These are phyloP conservation scores for Apteryx owenii DNA, from an alignment of 2,113 vertebrate genomes.

Conservation along the genomic window DNA sequence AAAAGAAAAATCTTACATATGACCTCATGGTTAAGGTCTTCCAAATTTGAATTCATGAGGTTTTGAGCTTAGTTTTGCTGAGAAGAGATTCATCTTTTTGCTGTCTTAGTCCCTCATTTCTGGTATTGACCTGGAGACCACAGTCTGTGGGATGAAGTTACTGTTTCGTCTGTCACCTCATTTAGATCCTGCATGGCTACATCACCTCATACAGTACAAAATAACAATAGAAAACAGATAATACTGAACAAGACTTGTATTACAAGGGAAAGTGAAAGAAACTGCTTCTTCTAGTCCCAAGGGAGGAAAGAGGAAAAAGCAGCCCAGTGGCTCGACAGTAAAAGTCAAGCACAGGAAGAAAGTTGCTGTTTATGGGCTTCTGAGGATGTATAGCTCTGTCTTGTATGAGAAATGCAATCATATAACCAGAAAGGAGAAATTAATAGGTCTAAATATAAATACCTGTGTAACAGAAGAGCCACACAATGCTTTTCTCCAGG, in stretches of 20 bases:
- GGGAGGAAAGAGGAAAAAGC: constrained; percentile 24
- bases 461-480: not conserved
- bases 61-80: not conserved
- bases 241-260: not conserved
- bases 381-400: not conserved
- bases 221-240: not conserved
- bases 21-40: not conserved
- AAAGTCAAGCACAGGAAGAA: not conserved
- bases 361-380: constrained; percentile 38
- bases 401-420: not conserved
- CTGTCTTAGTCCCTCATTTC: not conserved
- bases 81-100: not conserved
- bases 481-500: not conserved
- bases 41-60: not conserved
- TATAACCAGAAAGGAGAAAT: not conserved
- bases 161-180: constrained; percentile 7
- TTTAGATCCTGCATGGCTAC: not conserved
- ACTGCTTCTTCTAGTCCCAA: not conserved
- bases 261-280: constrained; percentile 54
- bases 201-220: not conserved
- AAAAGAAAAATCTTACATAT: not conserved
- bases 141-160: not conserved
- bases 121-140: accelerated
- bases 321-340: not conserved
- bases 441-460: not conserved